phyloP scores from a whole-genome alignment of 2,888 invertebrate genomes.

The Perizoma affinitatum region DNA sequence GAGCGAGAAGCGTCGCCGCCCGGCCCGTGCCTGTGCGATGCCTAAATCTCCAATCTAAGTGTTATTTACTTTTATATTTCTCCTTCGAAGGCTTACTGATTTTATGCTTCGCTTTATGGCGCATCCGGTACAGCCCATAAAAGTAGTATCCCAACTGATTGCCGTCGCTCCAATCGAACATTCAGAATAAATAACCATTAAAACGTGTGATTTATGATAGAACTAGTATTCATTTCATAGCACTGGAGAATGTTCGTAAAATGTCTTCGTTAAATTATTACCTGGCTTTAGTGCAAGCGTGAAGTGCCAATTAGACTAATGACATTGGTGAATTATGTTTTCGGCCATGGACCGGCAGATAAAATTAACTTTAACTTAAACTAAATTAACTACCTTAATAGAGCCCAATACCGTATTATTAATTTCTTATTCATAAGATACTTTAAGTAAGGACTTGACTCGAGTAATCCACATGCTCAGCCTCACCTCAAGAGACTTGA shows the following conservation, averaged over 20 bases:
- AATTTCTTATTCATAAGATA: slow-evolving; percentile 16
- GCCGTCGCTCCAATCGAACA: slow-evolving; percentile 68
- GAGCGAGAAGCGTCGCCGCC: slow-evolving; percentile 45
- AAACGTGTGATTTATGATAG: slow-evolving; percentile 65
- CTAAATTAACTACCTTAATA: slow-evolving; percentile 31
- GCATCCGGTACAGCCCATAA: slow-evolving; percentile 76
- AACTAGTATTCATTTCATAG: slow-evolving; percentile 52
- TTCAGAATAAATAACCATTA: slow-evolving; percentile 73
- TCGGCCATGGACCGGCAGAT: slow-evolving; percentile 28
- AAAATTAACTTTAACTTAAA: slow-evolving; percentile 28
- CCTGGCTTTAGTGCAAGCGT: slow-evolving; percentile 38
- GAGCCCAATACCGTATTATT: slow-evolving; percentile 12
- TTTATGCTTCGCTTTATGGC: slow-evolving; percentile 78
- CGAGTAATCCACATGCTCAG: slow-evolving; percentile 13
- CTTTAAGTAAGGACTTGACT: slow-evolving; percentile 17
- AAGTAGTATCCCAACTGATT: slow-evolving; percentile 77
- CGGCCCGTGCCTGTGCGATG: slow-evolving; percentile 51
- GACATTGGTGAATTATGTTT: slow-evolving; percentile 34
- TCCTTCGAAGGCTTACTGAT: slow-evolving; percentile 73
- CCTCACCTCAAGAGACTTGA: slow-evolving; percentile 18
- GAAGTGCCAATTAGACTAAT: slow-evolving; percentile 39
- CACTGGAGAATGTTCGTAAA: slow-evolving; percentile 45
- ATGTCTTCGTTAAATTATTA: slow-evolving; percentile 40
- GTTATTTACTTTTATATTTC: slow-evolving; percentile 80
- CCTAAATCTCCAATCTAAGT: slow-evolving; percentile 74